These are phyloP conservation scores for Mixornis gularis DNA, from an alignment of 2,113 vertebrate genomes.

Conservation along the genomic window DNA sequence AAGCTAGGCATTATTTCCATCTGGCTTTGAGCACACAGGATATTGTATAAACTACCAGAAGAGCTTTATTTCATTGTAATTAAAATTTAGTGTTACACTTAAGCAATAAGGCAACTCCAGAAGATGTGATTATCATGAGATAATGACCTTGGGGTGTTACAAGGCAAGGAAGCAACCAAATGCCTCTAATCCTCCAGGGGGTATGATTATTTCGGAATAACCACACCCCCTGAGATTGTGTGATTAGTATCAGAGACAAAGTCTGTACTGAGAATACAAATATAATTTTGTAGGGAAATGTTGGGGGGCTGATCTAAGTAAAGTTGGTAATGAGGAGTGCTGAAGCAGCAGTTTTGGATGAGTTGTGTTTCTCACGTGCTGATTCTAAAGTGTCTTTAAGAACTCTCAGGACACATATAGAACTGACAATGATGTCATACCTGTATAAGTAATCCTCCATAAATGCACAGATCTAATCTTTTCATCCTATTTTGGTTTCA, in stretches of 20 bases:
- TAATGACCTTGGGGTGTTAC: conserved; percentile 79
- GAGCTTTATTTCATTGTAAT: conserved; percentile 82
- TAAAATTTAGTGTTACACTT: conserved; percentile 83
- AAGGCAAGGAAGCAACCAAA: conserved; percentile 74
- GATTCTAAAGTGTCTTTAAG: conserved; percentile 66
- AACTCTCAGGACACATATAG: conserved; percentile 71
- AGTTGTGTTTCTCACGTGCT: conserved; percentile 60
- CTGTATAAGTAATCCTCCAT: conserved; percentile 70
- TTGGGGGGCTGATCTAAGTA: conserved; percentile 43
- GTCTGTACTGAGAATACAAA: conserved; percentile 60
- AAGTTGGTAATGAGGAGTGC: conserved; percentile 55
- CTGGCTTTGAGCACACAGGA: conserved; percentile 76
- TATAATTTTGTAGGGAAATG: conserved; percentile 55
- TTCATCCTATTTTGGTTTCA: conserved; percentile 69
- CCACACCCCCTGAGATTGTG: conserved; percentile 54
- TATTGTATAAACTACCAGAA: conserved; percentile 76
- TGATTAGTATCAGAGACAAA: conserved; percentile 59
- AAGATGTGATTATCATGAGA: conserved; percentile 81
- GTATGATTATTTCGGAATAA: conserved; percentile 69
- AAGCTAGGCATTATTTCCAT: conserved; percentile 75
- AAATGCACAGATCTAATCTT: conserved; percentile 72
- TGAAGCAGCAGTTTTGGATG: conserved; percentile 63
- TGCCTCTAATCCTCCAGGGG: conserved; percentile 68
- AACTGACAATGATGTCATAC: conserved; percentile 74
- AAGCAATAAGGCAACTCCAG: conserved; percentile 78